These are phyloP conservation scores for Xerus inauris DNA, from an alignment of 2,113 vertebrate species.

Conservation along the genomic window DNA sequence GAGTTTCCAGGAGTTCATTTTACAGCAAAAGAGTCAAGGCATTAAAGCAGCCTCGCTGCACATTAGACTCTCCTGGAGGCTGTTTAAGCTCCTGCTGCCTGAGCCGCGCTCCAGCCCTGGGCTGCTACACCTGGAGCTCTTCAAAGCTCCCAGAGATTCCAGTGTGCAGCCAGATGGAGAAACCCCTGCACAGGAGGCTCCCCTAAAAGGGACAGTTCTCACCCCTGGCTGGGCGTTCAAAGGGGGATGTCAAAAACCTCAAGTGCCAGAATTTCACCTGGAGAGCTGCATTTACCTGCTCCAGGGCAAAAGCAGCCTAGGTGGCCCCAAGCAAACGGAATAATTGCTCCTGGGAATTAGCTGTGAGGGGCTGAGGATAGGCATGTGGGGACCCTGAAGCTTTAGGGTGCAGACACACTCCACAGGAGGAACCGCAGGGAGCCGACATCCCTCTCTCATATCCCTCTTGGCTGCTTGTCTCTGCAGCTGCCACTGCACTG, in stretches of 20 bases:
- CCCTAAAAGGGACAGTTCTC: not conserved
- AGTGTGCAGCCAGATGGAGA: not conserved
- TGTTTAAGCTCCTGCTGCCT: not conserved
- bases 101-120: not conserved
- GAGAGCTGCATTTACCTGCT: not conserved
- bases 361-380: not conserved
- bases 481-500: not conserved
- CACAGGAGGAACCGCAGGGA: not conserved
- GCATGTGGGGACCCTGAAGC: fast-evolving
- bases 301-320: not conserved
- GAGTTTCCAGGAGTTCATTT: not conserved
- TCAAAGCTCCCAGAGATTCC: not conserved
- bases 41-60: not conserved
- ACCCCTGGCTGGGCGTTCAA: not conserved
- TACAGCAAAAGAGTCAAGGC: not conserved
- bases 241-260: fast-evolving
- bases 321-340: not conserved
- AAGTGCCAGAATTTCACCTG: fast-evolving
- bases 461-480: not conserved
- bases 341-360: too few species aligned
- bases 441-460: fast-evolving
- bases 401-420: fast-evolving
- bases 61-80: not conserved
- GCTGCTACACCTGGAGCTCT: fast-evolving
- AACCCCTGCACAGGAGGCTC: fast-evolving